Conservation (phyloP, 2,797 vertebrate genomes). For the Eulemur albifrons region DNA sequence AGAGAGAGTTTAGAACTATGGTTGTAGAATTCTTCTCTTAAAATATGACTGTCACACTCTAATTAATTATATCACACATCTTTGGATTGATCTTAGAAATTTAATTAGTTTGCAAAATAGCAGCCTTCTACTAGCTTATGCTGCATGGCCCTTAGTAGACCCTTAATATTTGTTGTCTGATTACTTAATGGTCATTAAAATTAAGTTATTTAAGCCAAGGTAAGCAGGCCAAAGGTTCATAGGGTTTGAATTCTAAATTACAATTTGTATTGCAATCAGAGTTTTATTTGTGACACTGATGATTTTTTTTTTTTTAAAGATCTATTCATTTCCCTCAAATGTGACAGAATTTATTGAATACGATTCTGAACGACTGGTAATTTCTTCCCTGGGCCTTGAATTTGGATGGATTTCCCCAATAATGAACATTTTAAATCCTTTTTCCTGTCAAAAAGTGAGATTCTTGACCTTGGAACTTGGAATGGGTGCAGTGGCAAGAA, state of each 20-base stretch:
- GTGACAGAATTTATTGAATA: background rate
- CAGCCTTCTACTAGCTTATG: background rate
- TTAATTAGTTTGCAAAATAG: background rate
- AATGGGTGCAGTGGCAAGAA: background rate
- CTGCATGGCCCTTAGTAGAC: background rate
- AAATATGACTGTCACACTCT: background rate
- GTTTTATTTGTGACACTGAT: background rate
- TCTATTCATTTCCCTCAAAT: background rate
- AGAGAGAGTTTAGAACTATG: background rate
- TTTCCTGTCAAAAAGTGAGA: background rate
- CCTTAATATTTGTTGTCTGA: background rate
- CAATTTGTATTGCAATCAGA: background rate
- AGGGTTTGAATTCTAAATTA: conserved; percentile 5
- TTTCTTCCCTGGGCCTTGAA: background rate
- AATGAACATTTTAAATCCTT: background rate
- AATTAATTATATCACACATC: background rate
- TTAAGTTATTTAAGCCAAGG: background rate
- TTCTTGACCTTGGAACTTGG: background rate
- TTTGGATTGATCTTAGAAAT: background rate
- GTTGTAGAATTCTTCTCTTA: background rate
- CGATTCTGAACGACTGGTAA: background rate
- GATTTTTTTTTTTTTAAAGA: background rate
- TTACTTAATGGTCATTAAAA: background rate
- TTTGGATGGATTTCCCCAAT: background rate
- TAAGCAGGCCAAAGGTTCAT: background rate